Evolutionary conservation across 1,140 invertebrate genomes (phyloP), one percentile per base, ranked within the genome.

Genomic region (Lysiphlebus fabarum): DNA sequence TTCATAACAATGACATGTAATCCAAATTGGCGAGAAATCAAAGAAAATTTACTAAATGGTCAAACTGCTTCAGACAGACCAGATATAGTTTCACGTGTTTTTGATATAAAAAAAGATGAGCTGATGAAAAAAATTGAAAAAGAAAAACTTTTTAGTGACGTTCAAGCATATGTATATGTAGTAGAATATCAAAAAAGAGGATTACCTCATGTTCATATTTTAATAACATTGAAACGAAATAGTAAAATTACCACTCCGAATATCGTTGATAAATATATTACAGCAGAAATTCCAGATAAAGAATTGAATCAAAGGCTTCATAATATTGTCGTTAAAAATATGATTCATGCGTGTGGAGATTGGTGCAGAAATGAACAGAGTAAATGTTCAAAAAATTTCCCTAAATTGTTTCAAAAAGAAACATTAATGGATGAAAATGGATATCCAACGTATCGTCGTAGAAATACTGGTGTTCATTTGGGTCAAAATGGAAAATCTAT

Each of bases 271-370:
- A 51, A 68, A 43, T 56, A 68, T 37, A 79, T 83, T 62, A 79
- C 59, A 59, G 81, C 79, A 34, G 81, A 84, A 70, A 74, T 85
- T 60, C 78, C 82, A 5, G 72, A 82, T 73, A 60, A 47, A 43
- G 36, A 47, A 56, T 64, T 42, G 50, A 71, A 83, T 68, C 70
- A 71, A 33, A n/a, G 44, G 42, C 55, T 79, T 10, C 66, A 67
- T 69, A 66, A 70, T 8, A 65, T 72, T 57, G 62, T 74, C 14
- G 74, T 43, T 12, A 66, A 37, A 41, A 69, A 69, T 53, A 77
- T 79, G 77, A 77, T 81, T 58, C 65, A 70, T 55, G 65, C 61
- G 9, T 65, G 65, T 55, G 58, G 60, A 14, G 53, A 65, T 17
- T 67, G 68, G 8, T 79, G 4, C 75, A 76, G 53, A 63, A 74